Evolutionary conservation across 2,888 invertebrate species (phyloP).

Genomic region (Pemphredon lugubris): DNA sequence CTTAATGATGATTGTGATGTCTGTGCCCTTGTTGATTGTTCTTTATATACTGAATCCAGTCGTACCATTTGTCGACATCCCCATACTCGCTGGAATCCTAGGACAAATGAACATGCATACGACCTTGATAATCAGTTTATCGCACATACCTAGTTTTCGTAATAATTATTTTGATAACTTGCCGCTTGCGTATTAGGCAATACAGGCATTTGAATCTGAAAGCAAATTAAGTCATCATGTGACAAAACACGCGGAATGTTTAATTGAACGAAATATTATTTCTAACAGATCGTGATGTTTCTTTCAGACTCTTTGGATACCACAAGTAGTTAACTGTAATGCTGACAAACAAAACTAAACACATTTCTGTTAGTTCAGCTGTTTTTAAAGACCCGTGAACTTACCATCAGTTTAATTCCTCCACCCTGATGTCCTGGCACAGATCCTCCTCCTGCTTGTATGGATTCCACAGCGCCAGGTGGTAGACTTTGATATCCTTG

Average conservation of each 20-base stretch:
- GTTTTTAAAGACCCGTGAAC: no score
- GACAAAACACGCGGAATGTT: no score
- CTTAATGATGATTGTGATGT: slow-evolving; percentile 74
- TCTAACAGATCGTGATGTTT: no score
- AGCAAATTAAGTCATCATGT: slow-evolving; percentile 61
- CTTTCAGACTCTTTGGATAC: slow-evolving; percentile 8
- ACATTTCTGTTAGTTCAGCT: no score
- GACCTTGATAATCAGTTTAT: slow-evolving; percentile 36
- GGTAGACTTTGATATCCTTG: slow-evolving; percentile 79
- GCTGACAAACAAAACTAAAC: background rate
- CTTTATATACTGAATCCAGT: slow-evolving; percentile 68
- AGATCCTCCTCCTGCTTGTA: slow-evolving; percentile 77
- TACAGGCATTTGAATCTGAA: slow-evolving; percentile 78
- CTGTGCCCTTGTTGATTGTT: slow-evolving; percentile 59
- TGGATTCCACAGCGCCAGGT: slow-evolving; percentile 74
- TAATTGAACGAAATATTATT: no score
- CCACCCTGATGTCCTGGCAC: slow-evolving; percentile 75
- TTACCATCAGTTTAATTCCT: slow-evolving; percentile 77
- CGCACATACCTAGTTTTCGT: slow-evolving; percentile 47
- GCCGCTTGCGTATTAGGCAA: slow-evolving; percentile 62
- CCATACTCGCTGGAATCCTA: slow-evolving; percentile 65
- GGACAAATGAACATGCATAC: slow-evolving; percentile 56
- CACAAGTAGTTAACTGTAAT: background rate
- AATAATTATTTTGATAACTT: slow-evolving; percentile 61
- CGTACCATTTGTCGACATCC: slow-evolving; percentile 63